A percentile compares a stretch with the other conserved stretches of the same genome.
Evolutionary conservation across 1,140 invertebrate species (phyloP).

Genomic region (Octopus bimaculoides): DNA sequence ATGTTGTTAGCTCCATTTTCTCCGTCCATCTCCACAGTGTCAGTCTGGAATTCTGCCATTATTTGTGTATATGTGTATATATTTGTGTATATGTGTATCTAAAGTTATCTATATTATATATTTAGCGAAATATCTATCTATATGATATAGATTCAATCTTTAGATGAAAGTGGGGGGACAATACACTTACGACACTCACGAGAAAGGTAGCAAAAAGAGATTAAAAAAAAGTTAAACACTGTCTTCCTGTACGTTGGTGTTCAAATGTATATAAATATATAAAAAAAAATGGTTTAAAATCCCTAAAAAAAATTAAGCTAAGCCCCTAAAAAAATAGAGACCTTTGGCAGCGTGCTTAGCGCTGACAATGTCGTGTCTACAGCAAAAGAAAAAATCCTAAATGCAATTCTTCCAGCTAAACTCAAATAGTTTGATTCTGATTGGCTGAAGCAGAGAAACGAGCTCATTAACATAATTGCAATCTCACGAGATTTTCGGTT

Average conservation of each 20-base stretch:
- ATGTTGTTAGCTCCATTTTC: constrained; percentile 9
- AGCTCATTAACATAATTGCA: background rate
- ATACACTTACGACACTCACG: background rate
- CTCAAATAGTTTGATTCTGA: background rate
- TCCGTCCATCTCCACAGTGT: background rate
- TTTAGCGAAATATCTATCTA: background rate
- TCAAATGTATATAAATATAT: no score
- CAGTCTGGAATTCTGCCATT: constrained; percentile 10
- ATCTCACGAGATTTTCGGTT: constrained; percentile 1
- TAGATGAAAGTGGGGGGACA: background rate
- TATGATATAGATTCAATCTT: background rate
- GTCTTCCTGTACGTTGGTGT: no score
- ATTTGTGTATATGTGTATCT: no score
- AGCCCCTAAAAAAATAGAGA: background rate
- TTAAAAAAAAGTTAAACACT: no score
- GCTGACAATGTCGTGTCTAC: background rate
- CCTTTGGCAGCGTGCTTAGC: background rate
- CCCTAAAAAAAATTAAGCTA: background rate
- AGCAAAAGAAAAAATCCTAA: background rate
- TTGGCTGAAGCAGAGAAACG: background rate
- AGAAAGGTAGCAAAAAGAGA: background rate
- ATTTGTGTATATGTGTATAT: background rate
- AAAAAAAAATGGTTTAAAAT: background rate
- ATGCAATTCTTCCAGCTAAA: background rate
- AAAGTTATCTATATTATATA: no score